phyloP scores from a whole-genome alignment of 2,888 invertebrate genomes.

The Campoplex nolae region DNA sequence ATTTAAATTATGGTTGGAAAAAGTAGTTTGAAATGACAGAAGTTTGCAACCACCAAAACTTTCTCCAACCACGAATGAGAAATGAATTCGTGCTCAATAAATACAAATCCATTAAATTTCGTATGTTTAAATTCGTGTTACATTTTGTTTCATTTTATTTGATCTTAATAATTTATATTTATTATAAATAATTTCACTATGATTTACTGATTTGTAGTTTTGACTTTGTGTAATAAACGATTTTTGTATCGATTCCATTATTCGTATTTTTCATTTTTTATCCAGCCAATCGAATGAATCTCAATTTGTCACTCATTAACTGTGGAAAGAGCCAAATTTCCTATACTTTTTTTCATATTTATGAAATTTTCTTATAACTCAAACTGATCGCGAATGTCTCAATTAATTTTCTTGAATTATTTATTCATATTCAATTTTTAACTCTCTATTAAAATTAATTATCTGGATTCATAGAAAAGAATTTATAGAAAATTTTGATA shows the following conservation, averaged over 20 bases:
- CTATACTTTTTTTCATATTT: neutral
- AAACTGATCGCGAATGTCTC: too few species aligned
- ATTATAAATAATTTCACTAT: neutral
- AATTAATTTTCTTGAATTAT: neutral
- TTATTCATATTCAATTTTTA: neutral
- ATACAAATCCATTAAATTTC: neutral
- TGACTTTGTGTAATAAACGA: neutral
- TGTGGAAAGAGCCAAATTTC: neutral
- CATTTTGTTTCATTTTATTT: neutral
- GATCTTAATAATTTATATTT: neutral
- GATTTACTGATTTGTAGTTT: neutral
- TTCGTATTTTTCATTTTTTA: neutral
- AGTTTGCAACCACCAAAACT: neutral
- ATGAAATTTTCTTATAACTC: too few species aligned
- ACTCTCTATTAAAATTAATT: too few species aligned
- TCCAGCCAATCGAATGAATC: neutral
- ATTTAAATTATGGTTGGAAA: constrained; percentile 91
- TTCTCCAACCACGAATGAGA: neutral
- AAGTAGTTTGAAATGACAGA: constrained; percentile 82
- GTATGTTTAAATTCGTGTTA: neutral
- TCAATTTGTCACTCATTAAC: neutral
- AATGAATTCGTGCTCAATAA: neutral
- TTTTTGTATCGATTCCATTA: neutral
- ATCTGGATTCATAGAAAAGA: too few species aligned
- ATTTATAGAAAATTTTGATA: neutral